Evolutionary conservation across 2,113 vertebrate genomes (phyloP), one percentile per base, ranked within the genome.

Genomic region (Urocitellus parryii): DNA sequence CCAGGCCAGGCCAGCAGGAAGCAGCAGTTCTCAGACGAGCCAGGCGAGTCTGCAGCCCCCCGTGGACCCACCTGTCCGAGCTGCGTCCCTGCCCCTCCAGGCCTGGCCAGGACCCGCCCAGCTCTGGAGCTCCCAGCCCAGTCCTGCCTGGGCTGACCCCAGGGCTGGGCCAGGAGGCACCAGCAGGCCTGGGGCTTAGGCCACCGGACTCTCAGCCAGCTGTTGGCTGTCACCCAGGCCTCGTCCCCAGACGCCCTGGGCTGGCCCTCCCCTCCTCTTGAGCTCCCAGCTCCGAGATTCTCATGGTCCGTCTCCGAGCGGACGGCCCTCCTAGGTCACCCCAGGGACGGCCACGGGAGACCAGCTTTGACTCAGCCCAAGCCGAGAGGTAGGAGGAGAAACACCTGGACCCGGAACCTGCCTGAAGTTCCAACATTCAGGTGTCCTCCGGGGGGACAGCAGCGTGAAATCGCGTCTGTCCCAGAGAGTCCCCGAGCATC

Each of bases 341-440:
- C 24, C 48, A 51, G 5, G 3, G 17, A n/a, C 1, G 24, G 37
- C 61, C 5, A 4, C 0, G 65, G 29, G 27, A 34, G 34, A 1
- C 27, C 45, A 12, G 32, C 29, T 45, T 29, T 7, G 18, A 29
- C 51, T 61, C 32, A 53, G 63, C 39, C 39, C 68, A n/a, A 32
- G 42, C 86, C 7, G 5, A 42, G 10, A 56, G 27, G 2, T 37
- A 65, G 1, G 8, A 61, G 3, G 27, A 48, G 45, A 42, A 76
- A 84, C 32, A 8, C 61, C 20, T 1, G 18, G 74, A 48, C n/a
- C 51, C 61, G 5, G 56, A n/a, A 0, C 10, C 37, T 79, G 14
- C 39, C 73, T 53, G 34, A 51, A 27, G 34, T 58, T 14, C 85
- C 11, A 42, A 45, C 32, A 39, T 34, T 70, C 32, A 34, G 2